Percentiles rank a stretch among this genome's conserved stretches.
phyloP scores from a whole-genome alignment of 2,888 invertebrate genomes.

The Eupsilia transversa region DNA sequence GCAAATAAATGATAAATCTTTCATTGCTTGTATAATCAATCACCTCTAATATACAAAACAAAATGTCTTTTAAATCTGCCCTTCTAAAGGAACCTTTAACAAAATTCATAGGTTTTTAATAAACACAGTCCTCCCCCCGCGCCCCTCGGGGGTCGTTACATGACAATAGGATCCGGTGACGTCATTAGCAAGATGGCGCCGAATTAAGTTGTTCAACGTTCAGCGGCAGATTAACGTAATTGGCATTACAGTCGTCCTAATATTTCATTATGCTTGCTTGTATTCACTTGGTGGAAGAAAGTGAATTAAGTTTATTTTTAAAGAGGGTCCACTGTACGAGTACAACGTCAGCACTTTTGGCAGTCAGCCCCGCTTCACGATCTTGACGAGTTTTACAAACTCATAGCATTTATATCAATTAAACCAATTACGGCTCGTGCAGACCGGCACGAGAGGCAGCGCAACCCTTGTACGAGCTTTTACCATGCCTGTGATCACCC shows the following conservation, averaged over 20 bases:
- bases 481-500: too few species aligned
- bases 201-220: conserved; percentile 67
- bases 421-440: too few species aligned
- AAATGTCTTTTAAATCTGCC: not conserved
- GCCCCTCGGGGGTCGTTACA: conserved; percentile 39
- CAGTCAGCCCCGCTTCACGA: not conserved
- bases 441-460: too few species aligned
- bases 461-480: too few species aligned
- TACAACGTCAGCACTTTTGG: not conserved
- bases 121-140: conserved; percentile 10
- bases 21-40: conserved; percentile 9
- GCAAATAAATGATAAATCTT: not conserved
- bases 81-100: conserved; percentile 10
- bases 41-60: not conserved
- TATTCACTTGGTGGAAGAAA: conserved; percentile 20
- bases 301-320: conserved; percentile 4
- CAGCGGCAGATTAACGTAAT: conserved; percentile 64
- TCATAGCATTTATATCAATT: not conserved
- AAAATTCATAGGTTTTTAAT: conserved; percentile 29
- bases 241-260: conserved; percentile 55
- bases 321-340: not conserved
- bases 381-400: not conserved
- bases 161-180: conserved; percentile 62
- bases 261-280: conserved; percentile 49
- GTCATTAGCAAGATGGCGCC: conserved; percentile 67